Conservation (phyloP, 2,888 invertebrate species). For the Philereme vetulata region DNA sequence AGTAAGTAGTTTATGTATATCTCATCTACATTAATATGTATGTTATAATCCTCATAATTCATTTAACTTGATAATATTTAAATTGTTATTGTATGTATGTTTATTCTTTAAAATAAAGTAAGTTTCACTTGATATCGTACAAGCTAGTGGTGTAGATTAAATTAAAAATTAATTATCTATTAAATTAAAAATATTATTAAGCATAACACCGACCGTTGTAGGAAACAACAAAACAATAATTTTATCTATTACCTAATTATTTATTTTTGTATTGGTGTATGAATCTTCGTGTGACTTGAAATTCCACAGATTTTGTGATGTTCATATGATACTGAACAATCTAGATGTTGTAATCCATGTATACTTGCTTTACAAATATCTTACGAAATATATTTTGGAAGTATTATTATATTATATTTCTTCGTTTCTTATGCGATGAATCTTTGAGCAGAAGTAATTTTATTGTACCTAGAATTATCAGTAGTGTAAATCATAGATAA, state of each 20-base stretch:
- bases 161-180: slow-evolving; percentile 2
- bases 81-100: too few species aligned
- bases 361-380: slow-evolving; percentile 17
- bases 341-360: slow-evolving; percentile 9
- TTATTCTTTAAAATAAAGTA: not conserved
- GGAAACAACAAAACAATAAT: slow-evolving; percentile 2
- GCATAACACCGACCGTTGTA: slow-evolving; percentile 2
- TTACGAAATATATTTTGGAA: slow-evolving; percentile 32
- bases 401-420: slow-evolving; percentile 43
- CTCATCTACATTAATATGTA: slow-evolving; percentile 3
- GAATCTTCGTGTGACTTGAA: slow-evolving; percentile 27
- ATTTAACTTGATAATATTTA: not conserved
- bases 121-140: slow-evolving; percentile 4
- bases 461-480: slow-evolving; percentile 42
- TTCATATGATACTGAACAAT: slow-evolving; percentile 37
- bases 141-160: slow-evolving; percentile 4
- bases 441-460: slow-evolving; percentile 55
- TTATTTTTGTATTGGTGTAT: slow-evolving; percentile 11
- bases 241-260: slow-evolving; percentile 7
- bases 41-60: slow-evolving; percentile 4
- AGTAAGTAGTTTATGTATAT: slow-evolving; percentile 1
- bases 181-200: not conserved
- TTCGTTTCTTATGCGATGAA: slow-evolving; percentile 19
- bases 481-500: slow-evolving; percentile 10
- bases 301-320: slow-evolving; percentile 40